A percentile compares a stretch with the other conserved stretches of the same genome.
phyloP scores from a whole-genome alignment of 2,113 vertebrate genomes.

The Oryzias melastigma region DNA sequence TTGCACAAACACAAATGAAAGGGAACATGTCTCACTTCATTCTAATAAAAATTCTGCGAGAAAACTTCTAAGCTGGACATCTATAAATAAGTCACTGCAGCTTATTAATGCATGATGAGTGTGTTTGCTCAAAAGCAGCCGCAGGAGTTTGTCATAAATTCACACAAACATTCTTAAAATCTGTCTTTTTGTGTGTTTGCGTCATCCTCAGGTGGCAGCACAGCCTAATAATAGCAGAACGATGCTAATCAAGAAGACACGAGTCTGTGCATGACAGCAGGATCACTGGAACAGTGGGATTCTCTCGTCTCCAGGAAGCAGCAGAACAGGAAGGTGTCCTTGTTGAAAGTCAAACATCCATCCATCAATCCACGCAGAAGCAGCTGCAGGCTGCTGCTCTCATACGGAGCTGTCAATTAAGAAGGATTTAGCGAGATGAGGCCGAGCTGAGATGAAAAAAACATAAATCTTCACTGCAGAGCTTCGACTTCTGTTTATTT shows the following conservation, averaged over 20 bases:
- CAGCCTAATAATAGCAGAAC: slow-evolving; percentile 28
- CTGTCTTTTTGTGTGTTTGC: not conserved
- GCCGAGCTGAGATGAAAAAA: slow-evolving; percentile 8
- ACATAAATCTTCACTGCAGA: slow-evolving; percentile 22
- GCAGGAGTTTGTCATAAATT: too few relatives aligned
- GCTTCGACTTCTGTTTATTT: slow-evolving; percentile 20
- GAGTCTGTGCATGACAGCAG: not conserved
- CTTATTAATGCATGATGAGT: too few relatives aligned
- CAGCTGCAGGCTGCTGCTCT: slow-evolving; percentile 30
- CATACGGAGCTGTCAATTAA: slow-evolving; percentile 41
- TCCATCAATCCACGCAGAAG: slow-evolving; percentile 24
- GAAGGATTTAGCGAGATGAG: slow-evolving; percentile 31
- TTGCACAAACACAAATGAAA: too few relatives aligned
- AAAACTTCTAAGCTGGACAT: too few relatives aligned
- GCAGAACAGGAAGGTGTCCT: slow-evolving; percentile 13
- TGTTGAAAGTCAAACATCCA: slow-evolving; percentile 39
- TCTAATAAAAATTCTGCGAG: too few relatives aligned
- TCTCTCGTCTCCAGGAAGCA: slow-evolving; percentile 14
- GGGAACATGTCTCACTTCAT: too few relatives aligned
- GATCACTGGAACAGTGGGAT: not conserved
- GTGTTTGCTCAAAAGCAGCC: too few relatives aligned
- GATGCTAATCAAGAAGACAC: slow-evolving; percentile 18
- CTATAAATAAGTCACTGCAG: too few relatives aligned
- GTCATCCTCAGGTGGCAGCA: slow-evolving; percentile 13
- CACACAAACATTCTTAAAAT: too few relatives aligned